Percentiles rank a stretch among this genome's conserved stretches.
Conservation (phyloP, 2,797 vertebrate species). For the Enteromius anoplus region DNA sequence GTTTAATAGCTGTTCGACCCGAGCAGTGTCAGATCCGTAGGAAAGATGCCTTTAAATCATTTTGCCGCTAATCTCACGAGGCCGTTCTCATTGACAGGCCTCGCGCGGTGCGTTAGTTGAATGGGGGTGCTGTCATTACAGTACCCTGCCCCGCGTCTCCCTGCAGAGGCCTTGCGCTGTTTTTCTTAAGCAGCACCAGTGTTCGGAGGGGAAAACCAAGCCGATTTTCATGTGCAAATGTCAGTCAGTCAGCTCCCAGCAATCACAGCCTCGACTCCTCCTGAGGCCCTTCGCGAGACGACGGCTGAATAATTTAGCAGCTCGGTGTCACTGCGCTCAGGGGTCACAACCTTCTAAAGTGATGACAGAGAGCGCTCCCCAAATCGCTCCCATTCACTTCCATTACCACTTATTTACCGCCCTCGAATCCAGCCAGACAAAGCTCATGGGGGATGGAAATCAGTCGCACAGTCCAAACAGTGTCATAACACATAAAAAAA, state of each 20-base stretch:
- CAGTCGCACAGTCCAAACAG: conserved; percentile 73
- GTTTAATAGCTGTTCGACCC: conserved; percentile 28
- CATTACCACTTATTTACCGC: conserved; percentile 82
- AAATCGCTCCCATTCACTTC: conserved; percentile 77
- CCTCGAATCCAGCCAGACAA: conserved; percentile 74
- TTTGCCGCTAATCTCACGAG: background rate
- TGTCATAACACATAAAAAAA: conserved; percentile 71
- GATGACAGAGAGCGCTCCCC: conserved; percentile 80
- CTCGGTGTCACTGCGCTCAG: conserved; percentile 76
- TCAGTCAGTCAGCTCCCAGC: conserved; percentile 82
- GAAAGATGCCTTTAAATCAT: conserved; percentile 39
- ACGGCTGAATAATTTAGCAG: conserved; percentile 85
- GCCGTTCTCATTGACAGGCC: conserved; percentile 42
- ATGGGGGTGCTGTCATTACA: conserved; percentile 52
- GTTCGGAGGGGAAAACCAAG: conserved; percentile 73
- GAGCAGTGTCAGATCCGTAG: conserved; percentile 16
- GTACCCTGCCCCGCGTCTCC: conserved; percentile 47
- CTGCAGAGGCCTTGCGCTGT: conserved; percentile 69
- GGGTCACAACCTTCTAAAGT: conserved; percentile 85
- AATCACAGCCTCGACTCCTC: conserved; percentile 80
- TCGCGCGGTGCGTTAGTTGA: conserved; percentile 24
- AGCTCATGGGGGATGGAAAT: conserved; percentile 68
- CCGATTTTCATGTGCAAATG: conserved; percentile 87
- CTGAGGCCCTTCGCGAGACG: conserved; percentile 77
- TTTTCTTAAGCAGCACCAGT: conserved; percentile 75